Percentiles rank a stretch among this genome's conserved stretches.
These are phyloP conservation scores for Epinephelus lanceolatus DNA, from an alignment of 2,113 vertebrate species.

Conservation along the genomic window DNA sequence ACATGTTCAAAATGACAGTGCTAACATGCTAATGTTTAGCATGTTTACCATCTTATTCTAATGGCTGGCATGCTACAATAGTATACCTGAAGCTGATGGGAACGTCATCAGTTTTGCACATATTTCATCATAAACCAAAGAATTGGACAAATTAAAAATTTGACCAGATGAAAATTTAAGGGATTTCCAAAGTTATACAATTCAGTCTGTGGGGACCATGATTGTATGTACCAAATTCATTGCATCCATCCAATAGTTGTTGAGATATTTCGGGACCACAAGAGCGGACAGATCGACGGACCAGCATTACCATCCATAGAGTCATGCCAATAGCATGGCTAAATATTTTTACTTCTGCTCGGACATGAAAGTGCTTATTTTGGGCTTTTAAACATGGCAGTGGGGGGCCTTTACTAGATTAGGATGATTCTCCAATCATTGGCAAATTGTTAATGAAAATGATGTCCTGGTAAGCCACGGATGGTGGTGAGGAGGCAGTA, in stretches of 20 bases:
- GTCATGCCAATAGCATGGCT: background rate
- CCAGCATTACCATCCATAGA: background rate
- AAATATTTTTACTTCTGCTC: background rate
- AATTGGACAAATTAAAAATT: background rate
- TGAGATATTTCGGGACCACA: background rate
- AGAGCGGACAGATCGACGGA: background rate
- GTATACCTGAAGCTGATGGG: background rate
- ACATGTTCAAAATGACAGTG: background rate
- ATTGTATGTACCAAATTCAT: background rate
- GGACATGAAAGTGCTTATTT: slow-evolving; percentile 1
- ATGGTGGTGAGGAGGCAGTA: slow-evolving; percentile 21
- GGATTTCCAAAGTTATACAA: no score
- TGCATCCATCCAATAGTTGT: background rate
- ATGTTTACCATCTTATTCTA: background rate
- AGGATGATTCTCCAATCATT: slow-evolving; percentile 3
- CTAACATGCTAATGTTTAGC: background rate
- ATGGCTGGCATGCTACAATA: background rate
- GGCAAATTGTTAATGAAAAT: slow-evolving; percentile 11
- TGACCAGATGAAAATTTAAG: background rate
- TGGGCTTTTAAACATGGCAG: background rate
- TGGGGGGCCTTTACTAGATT: background rate
- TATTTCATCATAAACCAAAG: background rate
- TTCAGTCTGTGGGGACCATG: background rate
- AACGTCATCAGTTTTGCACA: background rate
- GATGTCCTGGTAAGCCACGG: slow-evolving; percentile 4